phyloP scores from a whole-genome alignment of 2,113 vertebrate genomes.

The Columba janthina region DNA sequence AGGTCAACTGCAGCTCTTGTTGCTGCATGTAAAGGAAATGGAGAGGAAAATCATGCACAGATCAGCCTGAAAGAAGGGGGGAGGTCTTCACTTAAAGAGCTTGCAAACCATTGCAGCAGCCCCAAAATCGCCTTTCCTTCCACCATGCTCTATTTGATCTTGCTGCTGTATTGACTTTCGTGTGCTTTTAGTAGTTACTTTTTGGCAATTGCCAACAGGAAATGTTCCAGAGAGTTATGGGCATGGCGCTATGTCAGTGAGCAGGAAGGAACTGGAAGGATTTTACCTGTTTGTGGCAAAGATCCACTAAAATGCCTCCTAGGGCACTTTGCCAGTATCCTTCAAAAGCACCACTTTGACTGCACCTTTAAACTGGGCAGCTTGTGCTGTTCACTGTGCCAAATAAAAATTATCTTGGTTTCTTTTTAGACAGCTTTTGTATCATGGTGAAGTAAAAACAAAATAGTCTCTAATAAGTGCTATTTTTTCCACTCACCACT shows the following conservation, averaged over 20 bases:
- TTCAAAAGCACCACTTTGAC: neutral
- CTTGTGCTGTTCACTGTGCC: neutral
- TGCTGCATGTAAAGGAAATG: neutral
- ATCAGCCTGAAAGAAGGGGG: neutral
- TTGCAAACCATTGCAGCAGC: neutral
- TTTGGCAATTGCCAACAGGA: neutral
- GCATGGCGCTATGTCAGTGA: neutral
- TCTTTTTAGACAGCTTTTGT: conserved; percentile 37
- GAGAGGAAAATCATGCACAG: neutral
- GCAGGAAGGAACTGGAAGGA: neutral
- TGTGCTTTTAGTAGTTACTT: neutral
- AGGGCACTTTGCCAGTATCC: neutral
- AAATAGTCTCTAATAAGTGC: neutral
- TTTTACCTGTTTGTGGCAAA: conserved; percentile 33
- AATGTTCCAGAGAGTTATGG: neutral
- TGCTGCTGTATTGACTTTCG: neutral
- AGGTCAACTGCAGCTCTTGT: neutral
- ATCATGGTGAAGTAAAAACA: neutral
- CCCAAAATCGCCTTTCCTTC: neutral
- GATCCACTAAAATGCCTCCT: neutral
- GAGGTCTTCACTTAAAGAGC: neutral
- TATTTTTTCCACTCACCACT: conserved; percentile 28
- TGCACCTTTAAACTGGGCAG: conserved; percentile 35
- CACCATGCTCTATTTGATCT: neutral
- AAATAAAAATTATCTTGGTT: conserved; percentile 18